phyloP scores from a whole-genome alignment of 1,140 invertebrate species.

The Plectrocnemia conspersa region DNA sequence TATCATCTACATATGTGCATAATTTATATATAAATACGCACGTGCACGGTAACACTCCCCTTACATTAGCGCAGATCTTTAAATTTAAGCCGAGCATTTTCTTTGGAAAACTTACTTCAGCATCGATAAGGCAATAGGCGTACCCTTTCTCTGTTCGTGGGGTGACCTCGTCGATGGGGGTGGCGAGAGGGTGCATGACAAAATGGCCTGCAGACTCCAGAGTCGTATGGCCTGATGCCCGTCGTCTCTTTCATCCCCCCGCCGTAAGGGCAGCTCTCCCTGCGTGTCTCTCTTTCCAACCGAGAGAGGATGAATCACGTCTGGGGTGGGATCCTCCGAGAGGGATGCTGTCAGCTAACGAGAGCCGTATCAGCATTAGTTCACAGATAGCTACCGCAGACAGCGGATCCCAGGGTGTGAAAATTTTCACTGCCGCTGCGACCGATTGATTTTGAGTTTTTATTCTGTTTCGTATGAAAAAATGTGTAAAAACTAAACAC shows the following conservation, averaged over 20 bases:
- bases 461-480: too few relatives aligned
- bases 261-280: too few relatives aligned
- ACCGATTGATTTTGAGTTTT: neutral
- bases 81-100: conserved; percentile 5
- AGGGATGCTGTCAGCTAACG: conserved; percentile 27
- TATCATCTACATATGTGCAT: too few relatives aligned
- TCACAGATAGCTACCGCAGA: conserved; percentile 23
- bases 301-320: conserved; percentile 30
- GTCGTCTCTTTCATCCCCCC: conserved; percentile 20
- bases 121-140: conserved; percentile 25
- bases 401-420: conserved; percentile 13
- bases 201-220: conserved; percentile 36
- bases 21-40: too few relatives aligned
- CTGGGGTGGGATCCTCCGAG: conserved; percentile 9
- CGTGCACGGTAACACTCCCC: conserved; percentile 6
- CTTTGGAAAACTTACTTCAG: conserved; percentile 12
- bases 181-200: conserved; percentile 29
- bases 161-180: conserved; percentile 4
- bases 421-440: neutral
- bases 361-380: conserved; percentile 25
- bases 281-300: conserved; percentile 12
- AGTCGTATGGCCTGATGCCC: conserved; percentile 25
- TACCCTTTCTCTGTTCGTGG: conserved; percentile 13
- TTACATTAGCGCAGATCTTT: neutral
- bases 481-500: too few relatives aligned